Evolutionary conservation across 2,113 vertebrate species (phyloP), one percentile per base, ranked within the genome.

Genomic region (Tautogolabrus adspersus): DNA sequence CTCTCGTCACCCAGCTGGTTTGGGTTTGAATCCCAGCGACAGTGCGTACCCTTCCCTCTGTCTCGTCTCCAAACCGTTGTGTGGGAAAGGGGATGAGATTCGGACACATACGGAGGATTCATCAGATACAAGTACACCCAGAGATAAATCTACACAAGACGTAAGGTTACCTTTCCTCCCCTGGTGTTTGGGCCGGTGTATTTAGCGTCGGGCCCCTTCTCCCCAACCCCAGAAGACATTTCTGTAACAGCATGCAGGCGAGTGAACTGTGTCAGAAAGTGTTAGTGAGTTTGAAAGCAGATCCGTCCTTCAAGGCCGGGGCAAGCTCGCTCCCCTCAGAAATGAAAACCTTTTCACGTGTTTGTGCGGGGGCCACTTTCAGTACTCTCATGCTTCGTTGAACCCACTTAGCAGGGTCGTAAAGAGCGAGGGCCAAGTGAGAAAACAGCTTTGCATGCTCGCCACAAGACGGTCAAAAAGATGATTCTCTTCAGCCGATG

Each of bases 251-350:
- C 89, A 79, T 93, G 91, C 90, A 91, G 88, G 86, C 83, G 47
- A 84, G 85, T 86, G 87, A 90, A 89, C 89, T 81, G 77, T 94
- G 91, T 92, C 92, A 92, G 77, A 91, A 93, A 91, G 88, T 83
- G 86, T 93, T 90, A 89, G 84, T 38, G 85, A 94, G 92, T 93
- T 87, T 93, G 91, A 94, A 93, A 94, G 90, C 93, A 92, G 90
- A 91, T 91, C 90, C 82, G 89, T 66, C 83, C 84, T 78, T 84
- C 88, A 94, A 94, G 90, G 93, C 81, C 85, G 38, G 78, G 21
- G 23, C 46, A 2, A 81, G 83, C 74, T n/a, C 44, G 12, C 71
- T 89, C 71, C 87, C 72, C 74, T 88, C 75, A 78, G 72, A 79
- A 84, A 87, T 57, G 47, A 84, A 83, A 88, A 84, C 62, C 42